Evolutionary conservation across 92 coral and sea anemone genomes (phyloP).

Genomic region (Metridium senile): DNA sequence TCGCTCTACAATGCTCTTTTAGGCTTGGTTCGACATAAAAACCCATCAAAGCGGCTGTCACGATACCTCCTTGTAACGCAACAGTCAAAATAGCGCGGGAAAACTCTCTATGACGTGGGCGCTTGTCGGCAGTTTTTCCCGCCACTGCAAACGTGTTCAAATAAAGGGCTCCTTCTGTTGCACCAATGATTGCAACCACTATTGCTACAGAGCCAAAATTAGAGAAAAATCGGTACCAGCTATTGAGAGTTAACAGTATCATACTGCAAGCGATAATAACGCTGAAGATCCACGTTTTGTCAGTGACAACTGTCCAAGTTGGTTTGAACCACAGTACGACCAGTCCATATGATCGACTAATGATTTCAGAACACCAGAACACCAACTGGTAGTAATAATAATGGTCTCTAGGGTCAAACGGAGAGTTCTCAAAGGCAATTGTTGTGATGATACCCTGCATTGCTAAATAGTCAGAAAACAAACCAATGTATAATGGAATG

Average conservation of each 20-base stretch:
- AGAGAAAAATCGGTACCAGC: conserved; percentile 39
- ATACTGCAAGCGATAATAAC: conserved; percentile 12
- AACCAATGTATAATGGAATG: conserved; percentile 25
- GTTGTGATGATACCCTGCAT: conserved; percentile 38
- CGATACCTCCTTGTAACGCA: conserved; percentile 33
- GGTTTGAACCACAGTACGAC: conserved; percentile 28
- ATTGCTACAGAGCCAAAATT: conserved; percentile 3
- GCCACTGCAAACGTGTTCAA: conserved; percentile 49
- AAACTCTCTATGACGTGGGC: conserved; percentile 32
- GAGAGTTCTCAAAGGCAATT: conserved; percentile 32
- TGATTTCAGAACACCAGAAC: conserved; percentile 25
- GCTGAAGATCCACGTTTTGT: conserved; percentile 38
- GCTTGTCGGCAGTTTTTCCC: conserved; percentile 10
- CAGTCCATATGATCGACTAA: conserved; percentile 41
- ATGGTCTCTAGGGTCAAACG: conserved; percentile 38
- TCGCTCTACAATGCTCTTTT: conserved; percentile 17
- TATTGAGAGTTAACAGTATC: conserved; percentile 14
- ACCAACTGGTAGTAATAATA: conserved; percentile 26
- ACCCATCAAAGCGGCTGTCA: conserved; percentile 25
- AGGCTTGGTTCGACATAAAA: conserved; percentile 11
- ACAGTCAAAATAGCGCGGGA: conserved; percentile 46
- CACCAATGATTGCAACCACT: conserved; percentile 15
- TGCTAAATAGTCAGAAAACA: conserved; percentile 21
- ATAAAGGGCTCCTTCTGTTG: conserved; percentile 41
- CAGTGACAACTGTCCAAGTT: conserved; percentile 24